Conservation (phyloP, 2,888 invertebrate genomes). For the Toxonevra muliebris region DNA sequence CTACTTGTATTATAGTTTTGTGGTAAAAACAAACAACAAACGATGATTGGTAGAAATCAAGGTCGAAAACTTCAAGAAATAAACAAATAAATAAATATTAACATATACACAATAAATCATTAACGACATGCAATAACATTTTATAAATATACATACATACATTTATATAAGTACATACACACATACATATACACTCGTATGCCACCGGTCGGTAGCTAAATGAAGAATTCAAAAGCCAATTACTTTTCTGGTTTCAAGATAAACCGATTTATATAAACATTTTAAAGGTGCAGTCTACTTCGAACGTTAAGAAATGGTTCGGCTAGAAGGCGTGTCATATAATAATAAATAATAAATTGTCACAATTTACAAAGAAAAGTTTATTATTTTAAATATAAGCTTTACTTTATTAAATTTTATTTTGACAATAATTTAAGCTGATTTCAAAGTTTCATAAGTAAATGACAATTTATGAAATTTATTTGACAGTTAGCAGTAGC, state of each 20-base stretch:
- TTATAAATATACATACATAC: slow-evolving; percentile 2
- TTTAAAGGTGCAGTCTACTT: too few relatives aligned
- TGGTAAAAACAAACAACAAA: slow-evolving; percentile 28
- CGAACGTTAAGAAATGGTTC: too few relatives aligned
- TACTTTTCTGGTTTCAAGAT: not conserved
- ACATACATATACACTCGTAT: slow-evolving; percentile 9
- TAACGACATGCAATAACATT: slow-evolving; percentile 24
- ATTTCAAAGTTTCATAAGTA: too few relatives aligned
- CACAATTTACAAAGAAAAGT: too few relatives aligned
- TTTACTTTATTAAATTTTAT: too few relatives aligned
- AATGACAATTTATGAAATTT: too few relatives aligned
- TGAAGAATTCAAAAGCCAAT: slow-evolving; percentile 11
- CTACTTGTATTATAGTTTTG: not conserved
- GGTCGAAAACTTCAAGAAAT: slow-evolving; percentile 38
- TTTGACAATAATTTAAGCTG: too few relatives aligned
- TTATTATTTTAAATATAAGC: too few relatives aligned
- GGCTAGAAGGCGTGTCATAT: too few relatives aligned
- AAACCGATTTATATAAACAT: too few relatives aligned
- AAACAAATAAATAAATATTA: slow-evolving; percentile 4
- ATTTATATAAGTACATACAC: slow-evolving; percentile 17
- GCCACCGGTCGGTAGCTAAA: not conserved
- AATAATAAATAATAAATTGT: too few relatives aligned
- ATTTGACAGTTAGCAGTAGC: too few relatives aligned
- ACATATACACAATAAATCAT: slow-evolving; percentile 18
- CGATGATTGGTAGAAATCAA: slow-evolving; percentile 30